Percentiles rank a stretch among this genome's conserved stretches.
Evolutionary conservation across 2,888 invertebrate species (phyloP).

Genomic region (Sesia bembeciformis): DNA sequence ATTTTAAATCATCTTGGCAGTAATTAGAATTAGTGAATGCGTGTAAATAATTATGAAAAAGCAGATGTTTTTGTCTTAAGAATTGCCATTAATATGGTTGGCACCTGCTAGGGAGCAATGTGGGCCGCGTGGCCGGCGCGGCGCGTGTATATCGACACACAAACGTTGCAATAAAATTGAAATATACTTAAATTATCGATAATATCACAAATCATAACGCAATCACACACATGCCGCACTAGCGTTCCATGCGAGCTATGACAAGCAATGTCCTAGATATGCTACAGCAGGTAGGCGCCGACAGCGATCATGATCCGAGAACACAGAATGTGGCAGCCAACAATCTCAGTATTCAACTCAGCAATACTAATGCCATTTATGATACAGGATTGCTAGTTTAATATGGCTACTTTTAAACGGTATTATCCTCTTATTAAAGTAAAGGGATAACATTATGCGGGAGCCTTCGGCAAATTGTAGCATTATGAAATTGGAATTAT

Average conservation of each 20-base stretch:
- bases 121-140: conserved; percentile 9
- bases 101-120: conserved; percentile 51
- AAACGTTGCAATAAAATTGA: conserved; percentile 9
- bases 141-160: background rate
- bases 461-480: conserved; percentile 56
- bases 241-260: conserved; percentile 57
- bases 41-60: conserved; percentile 44
- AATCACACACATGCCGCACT: conserved; percentile 38
- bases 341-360: no score
- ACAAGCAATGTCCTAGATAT: conserved; percentile 67
- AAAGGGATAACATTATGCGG: background rate
- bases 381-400: no score
- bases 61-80: conserved; percentile 58
- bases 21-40: conserved; percentile 51
- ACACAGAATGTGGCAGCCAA: background rate
- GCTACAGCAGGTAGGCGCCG: conserved; percentile 47
- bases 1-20: conserved; percentile 36
- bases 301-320: conserved; percentile 4
- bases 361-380: no score
- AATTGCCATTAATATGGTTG: conserved; percentile 44
- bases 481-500: conserved; percentile 57
- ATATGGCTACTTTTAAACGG: no score
- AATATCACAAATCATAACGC: conserved; percentile 59
- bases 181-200: conserved; percentile 30
- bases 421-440: no score